phyloP scores from a whole-genome alignment of 2,797 vertebrate species.

The Perodicticus potto region DNA sequence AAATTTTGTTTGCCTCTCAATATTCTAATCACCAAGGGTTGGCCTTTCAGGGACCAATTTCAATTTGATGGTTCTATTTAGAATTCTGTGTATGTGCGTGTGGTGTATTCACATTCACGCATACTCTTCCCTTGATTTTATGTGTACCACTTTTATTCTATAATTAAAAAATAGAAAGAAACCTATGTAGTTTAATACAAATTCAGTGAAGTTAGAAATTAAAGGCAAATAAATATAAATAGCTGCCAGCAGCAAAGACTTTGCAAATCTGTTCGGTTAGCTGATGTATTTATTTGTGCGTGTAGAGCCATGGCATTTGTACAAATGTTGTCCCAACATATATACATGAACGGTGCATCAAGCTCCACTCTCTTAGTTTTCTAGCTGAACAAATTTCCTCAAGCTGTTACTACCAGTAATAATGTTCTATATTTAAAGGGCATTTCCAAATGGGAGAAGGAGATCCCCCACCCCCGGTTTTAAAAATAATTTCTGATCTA shows the following conservation, averaged over 20 bases:
- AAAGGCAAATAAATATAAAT: constrained; percentile 15
- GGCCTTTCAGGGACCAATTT: constrained; percentile 62
- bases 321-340: background rate
- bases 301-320: background rate
- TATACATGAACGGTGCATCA: background rate
- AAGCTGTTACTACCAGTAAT: background rate
- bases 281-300: background rate
- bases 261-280: background rate
- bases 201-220: constrained; percentile 34
- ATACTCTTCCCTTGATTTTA: background rate
- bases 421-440: background rate
- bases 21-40: constrained; percentile 50
- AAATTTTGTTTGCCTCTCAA: constrained; percentile 8
- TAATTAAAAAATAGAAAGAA: constrained; percentile 15
- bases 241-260: background rate
- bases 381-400: background rate
- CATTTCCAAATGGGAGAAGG: background rate
- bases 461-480: background rate
- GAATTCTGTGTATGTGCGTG: constrained; percentile 16
- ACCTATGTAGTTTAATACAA: background rate
- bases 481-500: background rate
- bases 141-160: background rate
- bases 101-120: background rate
- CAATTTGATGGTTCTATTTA: constrained; percentile 59
- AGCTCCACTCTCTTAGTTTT: background rate